Evolutionary conservation across 64 coral and sea anemone species (phyloP).

Genomic region (Exaiptasia diaphana): DNA sequence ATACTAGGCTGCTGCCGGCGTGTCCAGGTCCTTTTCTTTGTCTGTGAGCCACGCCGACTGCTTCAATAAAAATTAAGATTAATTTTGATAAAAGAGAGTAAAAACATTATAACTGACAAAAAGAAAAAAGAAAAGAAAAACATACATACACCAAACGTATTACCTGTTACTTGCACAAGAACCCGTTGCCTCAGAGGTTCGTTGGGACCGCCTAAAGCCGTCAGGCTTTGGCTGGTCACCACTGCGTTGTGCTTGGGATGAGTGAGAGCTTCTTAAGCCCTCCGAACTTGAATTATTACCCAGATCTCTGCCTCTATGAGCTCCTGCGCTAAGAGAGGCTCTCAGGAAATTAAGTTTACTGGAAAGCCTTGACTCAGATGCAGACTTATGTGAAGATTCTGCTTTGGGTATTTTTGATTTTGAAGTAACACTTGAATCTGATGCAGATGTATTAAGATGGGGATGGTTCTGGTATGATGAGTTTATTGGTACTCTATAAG

Average conservation of each 20-base stretch:
- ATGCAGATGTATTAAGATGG: background rate
- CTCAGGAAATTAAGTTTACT: slow-evolving; percentile 9
- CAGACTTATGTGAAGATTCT: slow-evolving; percentile 2
- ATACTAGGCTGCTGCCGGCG: slow-evolving; percentile 88
- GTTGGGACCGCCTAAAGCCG: slow-evolving; percentile 98
- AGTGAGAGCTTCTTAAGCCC: slow-evolving; percentile 13
- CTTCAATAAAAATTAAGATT: background rate
- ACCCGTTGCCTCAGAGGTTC: slow-evolving; percentile 95
- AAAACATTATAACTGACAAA: background rate
- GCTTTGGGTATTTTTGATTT: background rate
- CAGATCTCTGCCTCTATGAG: slow-evolving; percentile 26
- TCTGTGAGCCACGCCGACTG: slow-evolving; percentile 91
- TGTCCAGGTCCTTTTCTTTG: slow-evolving; percentile 88
- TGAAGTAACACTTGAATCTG: background rate
- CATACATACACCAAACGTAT: no score
- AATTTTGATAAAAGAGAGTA: background rate
- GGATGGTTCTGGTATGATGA: background rate
- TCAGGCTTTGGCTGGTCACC: slow-evolving; percentile 85
- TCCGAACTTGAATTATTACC: background rate
- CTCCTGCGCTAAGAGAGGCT: background rate
- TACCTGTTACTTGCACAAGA: slow-evolving; percentile 97
- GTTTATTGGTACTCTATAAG: no score
- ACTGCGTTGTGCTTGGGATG: slow-evolving; percentile 2
- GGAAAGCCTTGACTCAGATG: slow-evolving; percentile 2
- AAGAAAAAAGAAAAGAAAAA: no score